phyloP scores from a whole-genome alignment of 2,888 invertebrate genomes.

The Hololepta plana region DNA sequence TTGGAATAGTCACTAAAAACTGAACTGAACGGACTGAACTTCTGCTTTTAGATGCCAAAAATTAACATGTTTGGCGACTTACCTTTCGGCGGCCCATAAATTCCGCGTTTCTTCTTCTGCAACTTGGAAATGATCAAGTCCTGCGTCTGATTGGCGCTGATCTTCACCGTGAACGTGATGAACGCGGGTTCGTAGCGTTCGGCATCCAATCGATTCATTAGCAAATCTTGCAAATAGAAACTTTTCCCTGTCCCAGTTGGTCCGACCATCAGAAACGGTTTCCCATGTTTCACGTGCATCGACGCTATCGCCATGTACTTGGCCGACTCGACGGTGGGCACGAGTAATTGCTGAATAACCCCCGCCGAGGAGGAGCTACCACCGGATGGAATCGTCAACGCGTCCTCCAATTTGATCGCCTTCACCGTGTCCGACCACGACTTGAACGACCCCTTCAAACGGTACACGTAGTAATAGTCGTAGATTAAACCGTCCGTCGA shows the following conservation, averaged over 20 bases:
- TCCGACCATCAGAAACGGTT: conserved; percentile 55
- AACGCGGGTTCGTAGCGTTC: conserved; percentile 56
- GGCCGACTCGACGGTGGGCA: conserved; percentile 74
- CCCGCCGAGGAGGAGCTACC: conserved; percentile 28
- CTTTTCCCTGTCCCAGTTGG: conserved; percentile 79
- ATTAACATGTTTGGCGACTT: too few relatives aligned
- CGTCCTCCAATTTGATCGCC: conserved; percentile 40
- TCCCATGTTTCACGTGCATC: conserved; percentile 50
- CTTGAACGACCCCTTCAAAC: conserved; percentile 73
- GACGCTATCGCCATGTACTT: conserved; percentile 59
- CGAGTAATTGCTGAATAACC: conserved; percentile 42
- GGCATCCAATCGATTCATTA: conserved; percentile 48
- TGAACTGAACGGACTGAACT: too few relatives aligned
- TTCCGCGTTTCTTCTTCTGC: conserved; percentile 49
- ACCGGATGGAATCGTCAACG: too few relatives aligned
- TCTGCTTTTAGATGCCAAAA: too few relatives aligned
- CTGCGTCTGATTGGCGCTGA: conserved; percentile 64
- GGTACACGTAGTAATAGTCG: conserved; percentile 60
- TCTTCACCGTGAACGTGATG: conserved; percentile 68
- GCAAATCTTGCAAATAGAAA: conserved; percentile 52
- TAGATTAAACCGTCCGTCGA: conserved; percentile 54
- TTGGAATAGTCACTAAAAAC: too few relatives aligned
- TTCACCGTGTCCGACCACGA: conserved; percentile 64
- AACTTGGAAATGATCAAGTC: conserved; percentile 55
- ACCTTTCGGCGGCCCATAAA: too few relatives aligned